Evolutionary conservation across 2,797 vertebrate species (phyloP).

Genomic region (Coregonus sp.): DNA sequence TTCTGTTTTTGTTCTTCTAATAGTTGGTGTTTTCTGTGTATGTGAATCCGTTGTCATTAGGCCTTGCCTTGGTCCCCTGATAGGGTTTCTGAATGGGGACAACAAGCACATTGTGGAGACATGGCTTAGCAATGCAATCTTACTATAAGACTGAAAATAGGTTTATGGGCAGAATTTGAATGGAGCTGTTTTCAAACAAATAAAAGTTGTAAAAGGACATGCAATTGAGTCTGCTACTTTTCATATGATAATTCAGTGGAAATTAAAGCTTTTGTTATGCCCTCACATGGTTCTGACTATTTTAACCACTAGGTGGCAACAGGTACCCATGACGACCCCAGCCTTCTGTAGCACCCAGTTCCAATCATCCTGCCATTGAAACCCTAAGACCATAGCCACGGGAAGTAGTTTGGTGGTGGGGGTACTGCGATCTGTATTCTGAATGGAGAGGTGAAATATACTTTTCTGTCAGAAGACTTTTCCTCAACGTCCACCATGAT

Average conservation of each 20-base stretch:
- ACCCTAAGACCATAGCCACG: neutral
- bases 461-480: no score
- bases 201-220: neutral
- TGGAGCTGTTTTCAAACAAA: neutral
- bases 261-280: neutral
- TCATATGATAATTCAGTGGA: neutral
- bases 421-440: no score
- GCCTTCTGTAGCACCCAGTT: neutral
- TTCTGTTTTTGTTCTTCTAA: neutral
- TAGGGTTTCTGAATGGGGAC: neutral
- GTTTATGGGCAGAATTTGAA: neutral
- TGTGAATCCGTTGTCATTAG: neutral
- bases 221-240: neutral
- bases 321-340: neutral
- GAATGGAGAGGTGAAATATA: no score
- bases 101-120: neutral
- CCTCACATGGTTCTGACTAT: neutral
- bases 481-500: no score
- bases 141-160: neutral
- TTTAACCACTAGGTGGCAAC: neutral
- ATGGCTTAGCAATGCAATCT: neutral
- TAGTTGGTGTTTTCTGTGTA: neutral
- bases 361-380: neutral
- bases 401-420: no score
- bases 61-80: neutral